Base-by-base conservation (phyloP, 2,113 vertebrate species). In the Psittacus erithacus region DNA sequence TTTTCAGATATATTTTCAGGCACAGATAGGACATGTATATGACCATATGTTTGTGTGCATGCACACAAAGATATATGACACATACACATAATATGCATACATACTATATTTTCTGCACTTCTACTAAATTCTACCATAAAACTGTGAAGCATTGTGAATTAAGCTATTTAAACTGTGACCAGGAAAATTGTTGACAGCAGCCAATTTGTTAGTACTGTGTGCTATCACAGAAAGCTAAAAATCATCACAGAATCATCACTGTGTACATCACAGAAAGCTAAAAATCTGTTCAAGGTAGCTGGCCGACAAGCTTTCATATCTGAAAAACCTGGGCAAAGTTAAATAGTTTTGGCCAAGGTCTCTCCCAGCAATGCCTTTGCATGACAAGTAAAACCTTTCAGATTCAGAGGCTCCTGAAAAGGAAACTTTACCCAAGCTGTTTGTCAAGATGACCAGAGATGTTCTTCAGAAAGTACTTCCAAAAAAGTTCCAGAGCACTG, bases 401-500 rank as follows among this genome's bases (percentile, higher is more conserved):
- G 55, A 81, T 83, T 31, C 84, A 90, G 55, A 81, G 88, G 74
- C 69, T 95, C 92, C 70, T 59, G 41, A 90, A 93, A 95, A 97
- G 55, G 91, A 95, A 78, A 96, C 84, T 39, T 94, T 81, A 84
- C 63, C 92, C 75, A 75, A 79, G 76, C 17, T 86, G 64, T 62
- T 92, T 82, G 60, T 92, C 60, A 77, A 62, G 90, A 86, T 64
- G 88, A 96, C 68, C 49, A 3, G 76, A 86, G 85, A 94, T 96
- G 53, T 77, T 91, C 64, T 91, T 96, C 95, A 60, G 94, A 96
- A 97, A 95, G 39, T 65, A 39, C 55, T 90, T 82, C 85, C 92
- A 88, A 93, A 92, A 87, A 95, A 38, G 41, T 93, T 97, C 85
- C 92, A 83, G 68, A 92, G 82, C 50, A 41, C 35, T 86, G 47